A percentile compares a stretch with the other conserved stretches of the same genome.
Evolutionary conservation across 2,888 invertebrate genomes (phyloP).

Genomic region (Megalurothrips usitatus): DNA sequence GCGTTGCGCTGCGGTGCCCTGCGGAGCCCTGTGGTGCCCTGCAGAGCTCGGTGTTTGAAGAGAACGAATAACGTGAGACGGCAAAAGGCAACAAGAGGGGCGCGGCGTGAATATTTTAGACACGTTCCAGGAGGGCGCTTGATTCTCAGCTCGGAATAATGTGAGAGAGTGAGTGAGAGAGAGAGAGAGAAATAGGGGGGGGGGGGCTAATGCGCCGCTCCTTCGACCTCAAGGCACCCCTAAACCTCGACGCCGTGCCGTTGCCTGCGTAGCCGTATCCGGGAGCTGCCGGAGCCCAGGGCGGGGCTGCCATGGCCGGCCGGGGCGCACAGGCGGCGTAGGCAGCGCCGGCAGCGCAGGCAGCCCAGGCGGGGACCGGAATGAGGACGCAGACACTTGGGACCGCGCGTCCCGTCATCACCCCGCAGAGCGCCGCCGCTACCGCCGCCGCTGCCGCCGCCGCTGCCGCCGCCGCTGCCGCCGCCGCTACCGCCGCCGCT

Average conservation of each 20-base stretch:
- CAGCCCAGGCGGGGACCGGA: too few species aligned
- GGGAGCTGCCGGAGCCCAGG: not conserved
- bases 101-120: slow-evolving; percentile 5
- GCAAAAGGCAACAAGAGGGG: not conserved
- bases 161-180: not conserved
- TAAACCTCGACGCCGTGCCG: not conserved
- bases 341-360: too few species aligned
- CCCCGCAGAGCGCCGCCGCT: too few species aligned
- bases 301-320: too few species aligned
- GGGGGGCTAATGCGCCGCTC: not conserved
- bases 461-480: too few species aligned
- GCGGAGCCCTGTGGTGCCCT: not conserved
- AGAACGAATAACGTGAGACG: not conserved
- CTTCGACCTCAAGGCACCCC: not conserved
- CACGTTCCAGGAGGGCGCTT: slow-evolving; percentile 2
- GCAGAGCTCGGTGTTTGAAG: not conserved
- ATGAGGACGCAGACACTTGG: slow-evolving; percentile 1
- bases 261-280: too few species aligned
- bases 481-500: too few species aligned
- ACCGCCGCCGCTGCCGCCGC: too few species aligned
- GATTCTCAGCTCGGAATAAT: slow-evolving; percentile 2
- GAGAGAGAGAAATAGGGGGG: not conserved
- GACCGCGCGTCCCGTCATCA: slow-evolving; percentile 1
- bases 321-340: too few species aligned
- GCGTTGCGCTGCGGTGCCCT: too few species aligned